phyloP scores from a whole-genome alignment of 2,113 vertebrate species.

The Fulica atra region DNA sequence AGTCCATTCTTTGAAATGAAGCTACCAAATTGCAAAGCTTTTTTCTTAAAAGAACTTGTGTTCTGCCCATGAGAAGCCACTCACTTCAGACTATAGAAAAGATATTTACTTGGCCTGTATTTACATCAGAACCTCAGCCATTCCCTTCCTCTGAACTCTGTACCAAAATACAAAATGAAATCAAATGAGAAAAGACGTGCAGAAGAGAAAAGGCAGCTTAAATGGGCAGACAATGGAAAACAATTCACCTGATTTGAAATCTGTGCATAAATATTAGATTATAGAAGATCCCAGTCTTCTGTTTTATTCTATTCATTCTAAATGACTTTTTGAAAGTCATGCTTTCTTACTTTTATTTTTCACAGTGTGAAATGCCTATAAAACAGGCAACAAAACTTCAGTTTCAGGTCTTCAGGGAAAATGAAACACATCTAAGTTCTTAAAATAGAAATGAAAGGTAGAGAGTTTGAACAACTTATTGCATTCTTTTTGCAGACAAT shows the following conservation, averaged over 20 bases:
- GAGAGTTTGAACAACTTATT: background rate
- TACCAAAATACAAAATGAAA: background rate
- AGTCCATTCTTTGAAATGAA: background rate
- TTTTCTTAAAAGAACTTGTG: background rate
- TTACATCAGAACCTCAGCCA: background rate
- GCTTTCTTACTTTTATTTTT: slow-evolving; percentile 4
- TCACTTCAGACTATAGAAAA: background rate
- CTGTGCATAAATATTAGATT: background rate
- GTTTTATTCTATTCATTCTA: background rate
- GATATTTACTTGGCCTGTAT: background rate
- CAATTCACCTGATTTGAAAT: background rate
- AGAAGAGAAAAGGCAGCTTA: background rate
- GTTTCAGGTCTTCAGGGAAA: background rate
- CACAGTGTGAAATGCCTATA: background rate
- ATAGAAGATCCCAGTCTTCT: background rate
- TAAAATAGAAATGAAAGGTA: background rate
- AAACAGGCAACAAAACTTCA: slow-evolving; percentile 3
- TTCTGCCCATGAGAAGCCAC: background rate
- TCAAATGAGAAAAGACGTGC: background rate
- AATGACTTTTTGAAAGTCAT: background rate
- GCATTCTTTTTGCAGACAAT: background rate
- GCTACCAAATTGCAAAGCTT: background rate
- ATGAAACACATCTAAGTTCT: background rate
- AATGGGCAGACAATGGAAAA: background rate
- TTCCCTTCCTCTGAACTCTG: background rate